phyloP scores from a whole-genome alignment of 2,113 vertebrate species.

The Esox niger region DNA sequence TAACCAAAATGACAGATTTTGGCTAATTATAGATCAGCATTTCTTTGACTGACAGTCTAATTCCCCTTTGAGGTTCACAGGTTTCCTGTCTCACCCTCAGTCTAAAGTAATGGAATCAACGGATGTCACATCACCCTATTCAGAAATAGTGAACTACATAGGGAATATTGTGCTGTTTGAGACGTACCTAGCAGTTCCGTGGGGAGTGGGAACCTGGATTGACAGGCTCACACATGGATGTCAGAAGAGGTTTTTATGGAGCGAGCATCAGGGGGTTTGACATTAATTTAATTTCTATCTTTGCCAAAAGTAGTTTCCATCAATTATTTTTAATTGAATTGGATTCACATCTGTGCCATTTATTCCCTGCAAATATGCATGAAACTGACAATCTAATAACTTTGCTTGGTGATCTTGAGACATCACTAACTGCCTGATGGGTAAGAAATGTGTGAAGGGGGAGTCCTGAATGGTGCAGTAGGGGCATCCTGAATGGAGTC shows the following conservation, averaged over 20 bases:
- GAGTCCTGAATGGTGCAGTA: too few species aligned
- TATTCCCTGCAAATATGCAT: slow-evolving; percentile 20
- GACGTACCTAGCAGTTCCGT: background rate
- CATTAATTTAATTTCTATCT: slow-evolving; percentile 23
- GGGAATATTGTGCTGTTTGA: too few species aligned
- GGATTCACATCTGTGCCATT: slow-evolving; percentile 22
- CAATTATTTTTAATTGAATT: slow-evolving; percentile 30
- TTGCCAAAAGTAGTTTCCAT: slow-evolving; percentile 1
- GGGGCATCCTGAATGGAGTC: too few species aligned
- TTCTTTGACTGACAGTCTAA: background rate
- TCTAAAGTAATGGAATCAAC: background rate
- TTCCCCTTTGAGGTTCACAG: background rate
- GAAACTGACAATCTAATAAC: slow-evolving; percentile 18
- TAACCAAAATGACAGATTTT: background rate
- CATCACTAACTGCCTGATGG: too few species aligned
- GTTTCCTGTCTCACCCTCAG: background rate
- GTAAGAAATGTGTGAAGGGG: background rate
- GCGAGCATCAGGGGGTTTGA: slow-evolving; percentile 1
- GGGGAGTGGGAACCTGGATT: slow-evolving; percentile 3
- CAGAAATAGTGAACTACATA: too few species aligned
- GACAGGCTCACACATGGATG: slow-evolving; percentile 20
- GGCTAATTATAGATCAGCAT: background rate
- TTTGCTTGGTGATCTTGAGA: slow-evolving; percentile 10
- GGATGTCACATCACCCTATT: too few species aligned
- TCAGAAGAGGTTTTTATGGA: slow-evolving; percentile 17